phyloP scores from a whole-genome alignment of 2,113 vertebrate species.

The Bos javanicus region DNA sequence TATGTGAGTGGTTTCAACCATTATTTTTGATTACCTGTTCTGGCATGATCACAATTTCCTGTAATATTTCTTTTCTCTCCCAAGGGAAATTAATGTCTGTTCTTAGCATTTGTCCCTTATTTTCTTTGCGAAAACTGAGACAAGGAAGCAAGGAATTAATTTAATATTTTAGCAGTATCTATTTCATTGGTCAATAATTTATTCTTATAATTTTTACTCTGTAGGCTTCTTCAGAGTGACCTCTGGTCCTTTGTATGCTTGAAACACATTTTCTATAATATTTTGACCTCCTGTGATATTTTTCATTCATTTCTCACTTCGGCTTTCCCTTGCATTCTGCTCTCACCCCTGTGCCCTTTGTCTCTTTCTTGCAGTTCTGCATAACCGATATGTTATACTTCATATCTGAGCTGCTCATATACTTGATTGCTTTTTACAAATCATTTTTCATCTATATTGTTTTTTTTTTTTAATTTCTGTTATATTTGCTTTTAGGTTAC shows the following conservation, averaged over 20 bases:
- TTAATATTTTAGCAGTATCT: conserved; percentile 72
- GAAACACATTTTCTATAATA: conserved; percentile 41
- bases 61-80: conserved; percentile 79
- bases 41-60: conserved; percentile 78
- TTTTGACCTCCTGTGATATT: conserved; percentile 54
- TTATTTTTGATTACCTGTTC: conserved; percentile 82
- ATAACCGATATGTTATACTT: conserved; percentile 39
- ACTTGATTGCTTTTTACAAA: conserved; percentile 55
- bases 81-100: conserved; percentile 78
- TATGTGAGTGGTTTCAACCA: conserved; percentile 68
- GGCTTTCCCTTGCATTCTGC: neutral
- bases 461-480: conserved; percentile 33
- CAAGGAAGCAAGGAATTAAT: conserved; percentile 74
- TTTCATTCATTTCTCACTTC: conserved; percentile 50
- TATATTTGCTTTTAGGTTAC: conserved; percentile 53
- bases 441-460: conserved; percentile 52
- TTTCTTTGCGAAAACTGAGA: conserved; percentile 77
- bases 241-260: conserved; percentile 52
- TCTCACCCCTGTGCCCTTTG: neutral
- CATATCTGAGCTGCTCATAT: conserved; percentile 35
- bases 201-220: conserved; percentile 69
- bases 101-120: conserved; percentile 77
- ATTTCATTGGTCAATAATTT: conserved; percentile 76
- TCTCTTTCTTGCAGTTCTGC: conserved; percentile 42
- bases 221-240: conserved; percentile 52